Conservation (phyloP, 2,888 invertebrate genomes). For the Lissonota sp. region DNA sequence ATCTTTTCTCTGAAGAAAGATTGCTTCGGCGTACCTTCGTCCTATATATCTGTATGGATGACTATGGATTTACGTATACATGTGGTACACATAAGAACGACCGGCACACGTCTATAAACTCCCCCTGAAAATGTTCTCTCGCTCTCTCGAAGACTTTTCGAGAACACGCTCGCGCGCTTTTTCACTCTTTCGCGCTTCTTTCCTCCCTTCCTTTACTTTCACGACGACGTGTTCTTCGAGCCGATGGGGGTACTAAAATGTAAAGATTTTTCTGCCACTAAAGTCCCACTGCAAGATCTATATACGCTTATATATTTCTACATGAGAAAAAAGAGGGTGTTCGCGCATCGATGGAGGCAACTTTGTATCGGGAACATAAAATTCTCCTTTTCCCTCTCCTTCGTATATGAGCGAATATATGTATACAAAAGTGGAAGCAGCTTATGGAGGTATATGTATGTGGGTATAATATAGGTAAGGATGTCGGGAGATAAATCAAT, state of each 20-base stretch:
- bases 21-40: conserved; percentile 11
- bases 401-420: no score
- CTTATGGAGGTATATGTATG: background rate
- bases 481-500: no score
- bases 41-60: background rate
- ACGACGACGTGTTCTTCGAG: conserved; percentile 25
- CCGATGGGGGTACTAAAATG: conserved; percentile 44
- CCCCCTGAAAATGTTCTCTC: conserved; percentile 43
- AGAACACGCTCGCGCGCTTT: conserved; percentile 38
- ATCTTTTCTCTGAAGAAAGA: conserved; percentile 33
- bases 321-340: conserved; percentile 5
- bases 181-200: conserved; percentile 23
- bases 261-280: conserved; percentile 50
- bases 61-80: background rate
- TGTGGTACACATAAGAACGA: background rate
- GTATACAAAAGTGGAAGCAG: background rate
- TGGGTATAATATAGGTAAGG: no score
- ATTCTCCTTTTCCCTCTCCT: background rate
- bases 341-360: conserved; percentile 29
- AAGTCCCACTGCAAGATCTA: conserved; percentile 8
- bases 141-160: conserved; percentile 18
- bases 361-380: conserved; percentile 53
- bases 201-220: conserved; percentile 5
- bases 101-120: conserved; percentile 36
- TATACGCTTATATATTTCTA: conserved; percentile 1